Evolutionary conservation across 2,888 invertebrate species (phyloP).

Genomic region (Eurytoma adleriae): DNA sequence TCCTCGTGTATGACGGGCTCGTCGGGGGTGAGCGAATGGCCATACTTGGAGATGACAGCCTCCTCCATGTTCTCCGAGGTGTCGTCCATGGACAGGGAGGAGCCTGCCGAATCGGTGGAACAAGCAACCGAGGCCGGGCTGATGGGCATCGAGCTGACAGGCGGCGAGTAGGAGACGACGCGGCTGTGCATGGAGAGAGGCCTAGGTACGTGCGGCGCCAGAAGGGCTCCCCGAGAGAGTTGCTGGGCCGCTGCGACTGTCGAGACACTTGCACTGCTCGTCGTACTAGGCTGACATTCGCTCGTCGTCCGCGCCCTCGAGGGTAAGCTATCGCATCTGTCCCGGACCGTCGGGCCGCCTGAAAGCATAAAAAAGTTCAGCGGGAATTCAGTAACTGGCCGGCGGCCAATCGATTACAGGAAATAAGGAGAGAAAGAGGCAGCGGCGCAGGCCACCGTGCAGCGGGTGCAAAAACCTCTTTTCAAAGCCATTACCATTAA

Average conservation of each 20-base stretch:
- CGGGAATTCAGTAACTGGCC: not conserved
- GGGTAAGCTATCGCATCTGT: constrained; percentile 90
- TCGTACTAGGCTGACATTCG: constrained; percentile 76
- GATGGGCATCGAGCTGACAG: constrained; percentile 79
- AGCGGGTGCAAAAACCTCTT: constrained; percentile 49
- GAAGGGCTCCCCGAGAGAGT: constrained; percentile 62
- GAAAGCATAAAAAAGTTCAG: constrained; percentile 25
- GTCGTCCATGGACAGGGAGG: constrained; percentile 83
- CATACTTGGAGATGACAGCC: constrained; percentile 72
- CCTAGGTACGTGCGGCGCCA: constrained; percentile 74
- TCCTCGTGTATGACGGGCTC: constrained; percentile 82
- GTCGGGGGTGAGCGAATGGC: constrained; percentile 80
- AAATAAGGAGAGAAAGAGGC: constrained; percentile 4
- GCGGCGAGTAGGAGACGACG: constrained; percentile 76
- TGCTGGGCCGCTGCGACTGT: constrained; percentile 6
- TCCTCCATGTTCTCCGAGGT: constrained; percentile 76
- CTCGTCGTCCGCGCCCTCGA: constrained; percentile 83
- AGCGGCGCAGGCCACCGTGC: constrained; percentile 45
- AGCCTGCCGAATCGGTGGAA: constrained; percentile 83
- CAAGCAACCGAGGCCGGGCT: constrained; percentile 80
- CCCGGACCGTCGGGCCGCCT: constrained; percentile 68
- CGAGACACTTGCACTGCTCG: not conserved
- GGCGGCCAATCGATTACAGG: not conserved
- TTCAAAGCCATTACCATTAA: constrained; percentile 54
- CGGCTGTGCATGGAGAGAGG: constrained; percentile 76